Base-by-base conservation (phyloP, 2,113 vertebrate genomes). In the Glaucomys volans region DNA sequence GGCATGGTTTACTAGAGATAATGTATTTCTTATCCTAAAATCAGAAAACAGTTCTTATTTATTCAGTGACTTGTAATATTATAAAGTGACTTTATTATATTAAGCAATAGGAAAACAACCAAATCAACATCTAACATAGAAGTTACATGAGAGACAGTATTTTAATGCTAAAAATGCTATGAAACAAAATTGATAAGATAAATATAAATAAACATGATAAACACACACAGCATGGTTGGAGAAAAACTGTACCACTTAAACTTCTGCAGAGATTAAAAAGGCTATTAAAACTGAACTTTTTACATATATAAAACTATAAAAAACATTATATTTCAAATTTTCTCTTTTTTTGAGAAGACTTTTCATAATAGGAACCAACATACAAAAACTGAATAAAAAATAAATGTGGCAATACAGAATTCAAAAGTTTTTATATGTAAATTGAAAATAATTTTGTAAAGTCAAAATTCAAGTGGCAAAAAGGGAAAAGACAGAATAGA, bases 91-190 rank as follows among this genome's bases (percentile, higher is more conserved):
- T 32, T 13, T 20, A 57, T 57, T 57, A 26, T 64, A 20, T 47
- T 30, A 90, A 13, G 66, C 11, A 14, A 71, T 24, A 64, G 59
- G 6, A 85, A 89, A 84, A 30, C 35, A 72, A 57, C 16, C 20
- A 79, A 85, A 42, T 81, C 13, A 85, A 59, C 6, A 1, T 84
- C 3, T 11, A 67, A 57, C 9, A 57, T 4, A 74, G 22, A 50
- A 18, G 54, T 22, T 22, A 81, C 7, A 0, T 13, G 50, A 72
- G 4, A 74, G 28, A 64, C 1, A 28, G 44, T 16, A 9, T 76
- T 92, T 84, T 96, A 62, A 62, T 94, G 52, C 90, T 93, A 74
- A 91, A 90, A 90, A 67, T 20, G 1, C 16, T 74, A 22, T 90
- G 32, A 67, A 74, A 20, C 4, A 87, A 66, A 76, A 81, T 86